phyloP scores from a whole-genome alignment of 2,888 invertebrate genomes.

The Agriopis aurantiaria region DNA sequence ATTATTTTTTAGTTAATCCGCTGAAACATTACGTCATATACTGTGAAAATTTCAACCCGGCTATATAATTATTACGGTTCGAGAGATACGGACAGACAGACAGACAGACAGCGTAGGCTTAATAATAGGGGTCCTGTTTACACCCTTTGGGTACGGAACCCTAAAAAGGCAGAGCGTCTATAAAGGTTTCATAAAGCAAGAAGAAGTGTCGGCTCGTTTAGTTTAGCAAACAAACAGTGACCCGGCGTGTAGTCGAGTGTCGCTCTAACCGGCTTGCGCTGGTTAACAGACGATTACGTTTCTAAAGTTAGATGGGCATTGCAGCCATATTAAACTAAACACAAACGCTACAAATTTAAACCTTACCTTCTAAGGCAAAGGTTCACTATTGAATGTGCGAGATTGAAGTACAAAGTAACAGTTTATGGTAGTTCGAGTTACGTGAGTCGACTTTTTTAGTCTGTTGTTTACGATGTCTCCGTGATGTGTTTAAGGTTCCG shows the following conservation, averaged over 20 bases:
- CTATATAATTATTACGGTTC: too few relatives aligned
- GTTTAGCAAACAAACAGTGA: constrained; percentile 22
- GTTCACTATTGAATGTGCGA: background rate
- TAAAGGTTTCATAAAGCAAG: constrained; percentile 4
- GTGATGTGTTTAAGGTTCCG: constrained; percentile 37
- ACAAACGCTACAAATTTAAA: background rate
- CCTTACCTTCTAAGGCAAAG: background rate
- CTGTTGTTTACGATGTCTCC: constrained; percentile 40
- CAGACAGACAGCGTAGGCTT: too few relatives aligned
- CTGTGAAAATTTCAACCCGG: too few relatives aligned
- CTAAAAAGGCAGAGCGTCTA: too few relatives aligned
- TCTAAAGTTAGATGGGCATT: constrained; percentile 36
- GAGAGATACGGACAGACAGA: too few relatives aligned
- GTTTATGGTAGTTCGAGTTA: constrained; percentile 40
- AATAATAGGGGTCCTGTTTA: too few relatives aligned
- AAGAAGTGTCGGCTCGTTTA: constrained; percentile 8
- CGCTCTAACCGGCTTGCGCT: constrained; percentile 31
- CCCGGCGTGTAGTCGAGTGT: constrained; percentile 29
- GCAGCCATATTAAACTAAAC: constrained; percentile 33
- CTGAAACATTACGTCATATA: too few relatives aligned
- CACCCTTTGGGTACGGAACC: too few relatives aligned
- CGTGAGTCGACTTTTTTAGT: constrained; percentile 39
- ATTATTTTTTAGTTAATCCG: too few relatives aligned
- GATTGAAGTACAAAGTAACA: constrained; percentile 28
- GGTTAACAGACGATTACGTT: constrained; percentile 36